Evolutionary conservation across 2,888 invertebrate species (phyloP), one percentile per base, ranked within the genome.

Genomic region (Notocelia uddmanniana): DNA sequence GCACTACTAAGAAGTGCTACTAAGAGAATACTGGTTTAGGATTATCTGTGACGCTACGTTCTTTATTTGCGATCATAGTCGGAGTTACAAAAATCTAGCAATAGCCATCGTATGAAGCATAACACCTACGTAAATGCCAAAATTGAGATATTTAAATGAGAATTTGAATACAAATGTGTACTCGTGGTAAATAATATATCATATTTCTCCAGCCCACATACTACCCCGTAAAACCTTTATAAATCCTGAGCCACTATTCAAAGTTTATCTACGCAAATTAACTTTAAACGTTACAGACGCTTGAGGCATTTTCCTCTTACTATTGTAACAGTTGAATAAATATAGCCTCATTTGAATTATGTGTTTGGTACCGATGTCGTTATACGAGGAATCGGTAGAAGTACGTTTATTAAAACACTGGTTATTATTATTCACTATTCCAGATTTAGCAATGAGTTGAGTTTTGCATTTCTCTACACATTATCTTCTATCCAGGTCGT

Each of bases 331-430:
- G 52, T 54, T 37, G 6, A 54, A 64, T 64, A 64, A 64, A 64
- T 62, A 62, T 50, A 21, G 15, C 41, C 10, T 50, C 62, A 48
- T 62, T 62, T 62, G 26, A 62, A 62, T 59, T 59, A 31, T 63
- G 64, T 37, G 37, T 52, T 79, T 78, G 75, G 75, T 81, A 82
- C 77, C 80, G 83, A 80, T 85, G 83, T 81, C 81, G 82, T 82
- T 85, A 85, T 8, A 81, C n/a, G 6, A 45, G 45, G n/a, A 45
- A 45, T 41, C 41, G 6, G 3, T 41, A 41, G 41, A 41, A 15
- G 15, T 0, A 41, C 41, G 41, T 15, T 15, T 15, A 41, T 41
- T 3, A 26, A 8, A 31, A 31, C 31, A 31, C 31, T 9, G 6
- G n/a, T 13, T n/a, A n/a, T 45, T 41, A 45, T n/a, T n/a, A n/a